A percentile compares a stretch with the other conserved stretches of the same genome.
phyloP scores from a whole-genome alignment of 2,113 vertebrate species.

The Petrocephalus zakoni region DNA sequence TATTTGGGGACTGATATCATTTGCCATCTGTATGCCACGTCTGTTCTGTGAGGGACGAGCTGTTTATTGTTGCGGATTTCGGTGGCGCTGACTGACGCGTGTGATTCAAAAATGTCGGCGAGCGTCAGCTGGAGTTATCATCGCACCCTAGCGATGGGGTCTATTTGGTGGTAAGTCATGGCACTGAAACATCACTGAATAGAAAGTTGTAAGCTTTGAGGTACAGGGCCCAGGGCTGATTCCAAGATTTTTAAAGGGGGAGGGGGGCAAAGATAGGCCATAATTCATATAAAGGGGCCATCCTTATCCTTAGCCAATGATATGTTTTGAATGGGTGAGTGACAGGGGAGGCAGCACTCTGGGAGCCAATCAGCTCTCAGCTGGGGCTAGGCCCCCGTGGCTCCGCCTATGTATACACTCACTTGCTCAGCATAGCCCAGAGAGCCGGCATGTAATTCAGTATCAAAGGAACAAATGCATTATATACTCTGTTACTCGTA shows the following conservation, averaged over 20 bases:
- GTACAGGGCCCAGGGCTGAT: background rate
- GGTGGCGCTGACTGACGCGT: background rate
- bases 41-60: background rate
- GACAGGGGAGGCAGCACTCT: background rate
- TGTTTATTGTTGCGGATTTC: background rate
- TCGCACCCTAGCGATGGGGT: background rate
- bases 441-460: background rate
- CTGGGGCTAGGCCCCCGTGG: background rate
- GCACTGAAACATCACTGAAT: background rate
- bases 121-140: background rate
- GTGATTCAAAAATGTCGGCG: background rate
- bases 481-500: background rate
- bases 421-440: too few relatives aligned
- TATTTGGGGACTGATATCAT: constrained; percentile 5
- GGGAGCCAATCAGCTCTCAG: background rate
- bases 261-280: background rate
- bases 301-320: background rate
- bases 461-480: background rate
- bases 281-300: background rate
- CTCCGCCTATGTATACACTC: background rate
- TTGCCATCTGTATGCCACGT: background rate
- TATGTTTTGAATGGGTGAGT: background rate
- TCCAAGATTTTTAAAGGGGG: background rate
- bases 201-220: background rate
- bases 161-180: background rate